These are phyloP conservation scores for Cotesia typhae DNA, from an alignment of 1,140 invertebrate genomes.

Conservation along the genomic window DNA sequence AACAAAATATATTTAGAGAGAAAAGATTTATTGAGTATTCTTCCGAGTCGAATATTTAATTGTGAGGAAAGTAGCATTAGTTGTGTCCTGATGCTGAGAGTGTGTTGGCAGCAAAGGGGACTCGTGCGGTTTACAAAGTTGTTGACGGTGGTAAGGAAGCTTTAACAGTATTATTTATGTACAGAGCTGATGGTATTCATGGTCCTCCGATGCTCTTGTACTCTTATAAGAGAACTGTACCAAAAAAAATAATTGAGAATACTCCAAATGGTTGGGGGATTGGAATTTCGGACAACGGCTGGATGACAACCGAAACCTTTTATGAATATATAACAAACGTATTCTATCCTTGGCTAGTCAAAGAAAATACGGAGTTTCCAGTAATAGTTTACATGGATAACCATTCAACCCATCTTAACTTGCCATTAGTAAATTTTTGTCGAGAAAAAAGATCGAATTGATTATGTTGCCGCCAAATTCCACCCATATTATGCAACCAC, in stretches of 20 bases:
- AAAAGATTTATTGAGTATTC: background rate
- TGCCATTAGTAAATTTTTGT: background rate
- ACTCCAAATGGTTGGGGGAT: background rate
- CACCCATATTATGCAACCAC: background rate
- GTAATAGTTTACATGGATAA: background rate
- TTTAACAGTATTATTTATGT: conserved; percentile 47
- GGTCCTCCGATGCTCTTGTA: conserved; percentile 46
- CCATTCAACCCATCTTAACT: background rate
- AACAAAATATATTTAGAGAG: background rate
- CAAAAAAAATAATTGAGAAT: background rate
- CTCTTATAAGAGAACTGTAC: conserved; percentile 33
- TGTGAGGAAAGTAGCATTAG: conserved; percentile 53
- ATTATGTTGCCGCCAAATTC: background rate
- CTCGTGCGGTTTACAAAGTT: conserved; percentile 51
- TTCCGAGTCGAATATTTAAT: conserved; percentile 45
- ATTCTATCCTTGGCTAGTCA: background rate
- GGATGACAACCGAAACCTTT: background rate
- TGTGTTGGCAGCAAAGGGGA: conserved; percentile 47
- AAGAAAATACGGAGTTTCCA: background rate
- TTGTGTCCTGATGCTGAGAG: conserved; percentile 47
- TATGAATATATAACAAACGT: background rate
- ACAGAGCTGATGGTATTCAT: conserved; percentile 40
- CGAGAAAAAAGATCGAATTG: conserved; percentile 2
- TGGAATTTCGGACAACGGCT: background rate
- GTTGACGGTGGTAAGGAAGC: conserved; percentile 43